Conservation (phyloP, 35 echinoderm and acorn worm species). For the Amphiura filiformis region DNA sequence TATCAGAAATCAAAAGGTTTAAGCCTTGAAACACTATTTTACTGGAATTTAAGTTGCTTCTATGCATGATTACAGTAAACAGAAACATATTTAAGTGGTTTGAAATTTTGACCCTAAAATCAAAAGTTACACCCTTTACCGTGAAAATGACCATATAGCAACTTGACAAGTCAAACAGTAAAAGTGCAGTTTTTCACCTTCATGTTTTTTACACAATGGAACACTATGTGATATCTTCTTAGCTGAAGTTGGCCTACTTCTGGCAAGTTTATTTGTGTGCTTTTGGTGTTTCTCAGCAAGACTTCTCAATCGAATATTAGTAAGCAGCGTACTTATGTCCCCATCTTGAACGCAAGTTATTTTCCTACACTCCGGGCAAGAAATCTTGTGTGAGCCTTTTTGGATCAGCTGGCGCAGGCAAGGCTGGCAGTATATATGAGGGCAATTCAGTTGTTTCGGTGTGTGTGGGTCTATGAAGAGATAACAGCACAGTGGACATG, state of each 20-base stretch:
- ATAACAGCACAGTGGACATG: background rate
- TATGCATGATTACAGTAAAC: too few relatives aligned
- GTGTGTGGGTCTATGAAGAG: background rate
- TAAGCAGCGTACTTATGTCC: background rate
- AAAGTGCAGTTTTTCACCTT: background rate
- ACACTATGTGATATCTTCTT: background rate
- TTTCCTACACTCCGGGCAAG: background rate
- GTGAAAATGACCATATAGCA: too few relatives aligned
- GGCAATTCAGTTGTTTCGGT: background rate
- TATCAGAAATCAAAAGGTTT: too few relatives aligned
- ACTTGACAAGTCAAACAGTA: background rate
- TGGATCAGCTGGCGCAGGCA: background rate
- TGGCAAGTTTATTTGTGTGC: background rate
- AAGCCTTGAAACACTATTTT: too few relatives aligned
- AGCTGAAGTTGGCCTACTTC: background rate
- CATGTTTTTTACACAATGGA: background rate
- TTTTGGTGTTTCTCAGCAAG: background rate
- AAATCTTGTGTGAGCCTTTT: background rate
- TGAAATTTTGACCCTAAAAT: too few relatives aligned
- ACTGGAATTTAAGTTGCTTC: too few relatives aligned
- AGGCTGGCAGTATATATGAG: background rate
- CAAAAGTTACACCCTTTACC: too few relatives aligned
- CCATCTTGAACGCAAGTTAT: background rate
- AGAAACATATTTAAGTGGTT: too few relatives aligned
- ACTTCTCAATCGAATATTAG: too few relatives aligned